These are phyloP conservation scores for Strongylocentrotus purpuratus DNA, from an alignment of 35 echinoderm and acorn worm species.

Conservation along the genomic window DNA sequence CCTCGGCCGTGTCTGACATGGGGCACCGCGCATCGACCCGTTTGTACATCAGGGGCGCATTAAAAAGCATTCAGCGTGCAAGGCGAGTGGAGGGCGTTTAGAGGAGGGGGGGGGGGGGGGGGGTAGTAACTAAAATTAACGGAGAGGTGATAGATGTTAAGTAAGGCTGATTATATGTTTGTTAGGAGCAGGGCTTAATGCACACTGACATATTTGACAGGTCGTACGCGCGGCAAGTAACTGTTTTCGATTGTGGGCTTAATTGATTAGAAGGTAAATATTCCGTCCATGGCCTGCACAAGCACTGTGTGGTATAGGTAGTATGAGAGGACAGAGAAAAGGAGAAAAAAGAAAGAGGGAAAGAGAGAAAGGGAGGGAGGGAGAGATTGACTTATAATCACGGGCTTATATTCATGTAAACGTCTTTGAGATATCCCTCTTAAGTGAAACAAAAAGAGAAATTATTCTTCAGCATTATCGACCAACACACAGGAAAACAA, in stretches of 20 bases:
- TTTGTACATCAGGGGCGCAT: conserved; percentile 1
- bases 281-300: not conserved
- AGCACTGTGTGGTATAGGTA: not conserved
- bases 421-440: no score
- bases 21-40: not conserved
- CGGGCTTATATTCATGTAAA: no score
- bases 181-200: not conserved
- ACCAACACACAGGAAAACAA: no score
- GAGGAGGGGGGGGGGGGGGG: not conserved
- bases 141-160: not conserved
- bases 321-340: not conserved
- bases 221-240: not conserved
- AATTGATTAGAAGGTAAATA: conserved; percentile 45
- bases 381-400: not conserved
- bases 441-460: no score
- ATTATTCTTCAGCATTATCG: no score
- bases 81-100: not conserved
- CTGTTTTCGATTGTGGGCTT: conserved; percentile 45
- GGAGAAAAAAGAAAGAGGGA: not conserved
- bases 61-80: not conserved
- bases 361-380: not conserved
- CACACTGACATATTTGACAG: conserved; percentile 37
- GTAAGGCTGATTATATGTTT: not conserved
- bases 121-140: not conserved
- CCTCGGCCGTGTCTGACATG: not conserved